A percentile compares a stretch with the other conserved stretches of the same genome.
Evolutionary conservation across 2,113 vertebrate species (phyloP).

Genomic region (Hiodon tergisus): DNA sequence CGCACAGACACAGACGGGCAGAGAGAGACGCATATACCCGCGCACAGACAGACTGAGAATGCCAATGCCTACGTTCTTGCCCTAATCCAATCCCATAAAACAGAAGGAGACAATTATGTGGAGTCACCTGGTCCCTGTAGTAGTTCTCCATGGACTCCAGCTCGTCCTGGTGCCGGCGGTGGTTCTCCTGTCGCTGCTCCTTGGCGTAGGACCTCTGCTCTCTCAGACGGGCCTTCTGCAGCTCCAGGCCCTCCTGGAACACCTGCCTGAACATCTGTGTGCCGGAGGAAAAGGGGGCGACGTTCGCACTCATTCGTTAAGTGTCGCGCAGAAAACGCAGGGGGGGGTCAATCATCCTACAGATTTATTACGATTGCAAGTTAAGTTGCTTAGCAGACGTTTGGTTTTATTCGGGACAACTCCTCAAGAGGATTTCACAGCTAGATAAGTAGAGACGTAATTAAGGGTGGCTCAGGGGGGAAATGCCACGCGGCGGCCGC

Average conservation of each 20-base stretch:
- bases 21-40: neutral
- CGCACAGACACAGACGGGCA: neutral
- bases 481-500: no score
- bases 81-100: neutral
- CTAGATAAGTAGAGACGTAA: no score
- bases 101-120: neutral
- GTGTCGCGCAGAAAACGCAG: neutral
- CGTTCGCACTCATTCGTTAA: neutral
- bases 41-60: no score
- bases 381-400: no score
- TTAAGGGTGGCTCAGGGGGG: no score
- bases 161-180: conserved; percentile 67
- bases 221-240: conserved; percentile 80
- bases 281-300: neutral
- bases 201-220: conserved; percentile 74
- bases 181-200: conserved; percentile 75
- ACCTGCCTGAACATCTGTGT: conserved; percentile 82
- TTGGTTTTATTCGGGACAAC: no score
- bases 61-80: neutral
- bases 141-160: conserved; percentile 91
- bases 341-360: no score
- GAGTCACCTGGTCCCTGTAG: conserved; percentile 83
- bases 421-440: no score
- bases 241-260: conserved; percentile 85
- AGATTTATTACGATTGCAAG: no score